Base-by-base conservation (phyloP, 2,113 vertebrate genomes). In the Ondatra zibethicus region DNA sequence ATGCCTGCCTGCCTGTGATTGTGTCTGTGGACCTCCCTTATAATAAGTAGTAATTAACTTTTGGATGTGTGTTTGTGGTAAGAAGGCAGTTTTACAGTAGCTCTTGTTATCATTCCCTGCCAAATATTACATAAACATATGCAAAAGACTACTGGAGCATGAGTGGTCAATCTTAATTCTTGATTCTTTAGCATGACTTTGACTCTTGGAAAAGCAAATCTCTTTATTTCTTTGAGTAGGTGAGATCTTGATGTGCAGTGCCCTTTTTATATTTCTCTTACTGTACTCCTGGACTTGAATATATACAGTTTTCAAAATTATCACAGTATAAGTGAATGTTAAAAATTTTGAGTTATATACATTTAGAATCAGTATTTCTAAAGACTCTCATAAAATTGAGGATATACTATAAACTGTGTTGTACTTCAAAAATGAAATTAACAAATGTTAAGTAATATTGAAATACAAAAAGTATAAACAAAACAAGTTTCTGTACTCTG, bases 41-140 rank as follows among this genome's bases (percentile, higher is more conserved):
- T 95, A 90, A 92, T 94, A 89, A 92, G 65, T 11, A 63, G 14
- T 72, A 76, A 70, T 89, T 92, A 90, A 75, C n/a, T 82, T 76
- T 78, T 93, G 12, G 17, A 45, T 70, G 13, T 89, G 17, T 93
- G 11, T 92, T 73, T 92, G 3, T 42, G 27, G 31, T 89, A 82
- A 52, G 42, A 93, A 58, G 42, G 50, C 29, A 27, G 87, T 93
- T 96, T 96, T 95, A n/a, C 39, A 52, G 29, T 66, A 89, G 72
- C 63, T 63, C 10, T 58, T 75, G 50, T 89, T 77, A 82, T 85
- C 10, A 78, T 21, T 80, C n/a, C 21, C 27, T 94, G 52, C 55
- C 70, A 89, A 77, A 72, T 92, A 4, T 93, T 72, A 72, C 33
- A 72, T 65, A 66, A 95, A 80, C 12, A 68, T 29, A 29, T 85